Base-by-base conservation (phyloP, 2,113 vertebrate species). In the Poeciliopsis turrubarensis region DNA sequence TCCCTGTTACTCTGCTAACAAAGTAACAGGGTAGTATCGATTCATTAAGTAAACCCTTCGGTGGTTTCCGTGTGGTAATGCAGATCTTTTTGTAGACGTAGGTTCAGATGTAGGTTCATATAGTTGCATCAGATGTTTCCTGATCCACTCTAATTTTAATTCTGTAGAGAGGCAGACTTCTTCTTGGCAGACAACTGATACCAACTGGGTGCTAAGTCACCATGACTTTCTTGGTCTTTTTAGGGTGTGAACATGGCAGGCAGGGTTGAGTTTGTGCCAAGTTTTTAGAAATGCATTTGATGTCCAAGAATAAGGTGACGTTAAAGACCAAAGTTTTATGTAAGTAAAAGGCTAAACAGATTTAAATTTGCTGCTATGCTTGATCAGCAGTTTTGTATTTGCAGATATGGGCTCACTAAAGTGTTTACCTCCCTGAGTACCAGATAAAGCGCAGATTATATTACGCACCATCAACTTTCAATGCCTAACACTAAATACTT, bases 71-170 rank as follows among this genome's bases (percentile, higher is more conserved):
- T 67, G 70, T 64, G 54, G 68, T 44, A 37, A 1, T 69, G 74
- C 34, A 60, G 66, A 3, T 57, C 31, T 68, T 83, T 69, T 73
- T 68, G 54, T 72, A 32, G 60, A 8, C 27, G 8, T 68, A 68
- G 7, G 30, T 44, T 30, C 27, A 54, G 60, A 8, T n/a, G 7
- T 68, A 68, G 9, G 31, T 44, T 30, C 27, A 54, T 41, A 30
- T 25, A 29, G 82, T 82, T 26, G 71, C 60, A 67, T 83, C 77
- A 39, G 79, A 69, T 66, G 72, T 82, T 86, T 84, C 32, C 26
- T 76, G 65, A 74, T 86, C 65, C 63, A 41, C 70, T 86, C 91
- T 92, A 92, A 89, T 91, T 90, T 89, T 92, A 92, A 88, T 86
- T 83, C 79, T 87, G 87, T 83, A 74, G 86, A 60, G 83, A 70